These are phyloP conservation scores for Lithophane socia DNA, from an alignment of 2,888 invertebrate species.

Conservation along the genomic window DNA sequence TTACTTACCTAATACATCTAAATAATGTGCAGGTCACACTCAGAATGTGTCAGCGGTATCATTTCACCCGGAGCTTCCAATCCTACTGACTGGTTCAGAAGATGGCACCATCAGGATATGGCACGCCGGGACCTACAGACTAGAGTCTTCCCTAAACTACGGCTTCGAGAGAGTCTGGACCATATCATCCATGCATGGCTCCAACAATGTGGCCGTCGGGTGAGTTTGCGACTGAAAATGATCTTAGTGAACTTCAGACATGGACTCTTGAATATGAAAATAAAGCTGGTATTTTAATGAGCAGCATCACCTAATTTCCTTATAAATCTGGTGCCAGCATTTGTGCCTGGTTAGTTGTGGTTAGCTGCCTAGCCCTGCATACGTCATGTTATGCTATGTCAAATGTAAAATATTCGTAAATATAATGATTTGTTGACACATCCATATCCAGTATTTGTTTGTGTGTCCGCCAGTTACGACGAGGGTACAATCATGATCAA, in stretches of 20 bases:
- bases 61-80: conserved; percentile 99
- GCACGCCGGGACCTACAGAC: conserved; percentile 99
- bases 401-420: conserved; percentile 36
- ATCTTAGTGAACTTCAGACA: background rate
- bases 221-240: conserved; percentile 72
- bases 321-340: background rate
- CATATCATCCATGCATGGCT: conserved; percentile 97
- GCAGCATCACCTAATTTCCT: background rate
- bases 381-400: background rate
- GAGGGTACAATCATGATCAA: conserved; percentile 99
- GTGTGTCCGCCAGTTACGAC: conserved; percentile 92
- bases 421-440: conserved; percentile 31
- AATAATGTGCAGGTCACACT: conserved; percentile 93
- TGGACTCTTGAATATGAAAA: background rate
- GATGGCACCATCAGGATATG: conserved; percentile 99
- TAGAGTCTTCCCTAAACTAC: conserved; percentile 99
- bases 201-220: conserved; percentile 98
- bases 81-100: conserved; percentile 99
- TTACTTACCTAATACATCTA: background rate
- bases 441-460: conserved; percentile 35
- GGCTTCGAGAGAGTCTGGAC: conserved; percentile 99
- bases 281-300: background rate
- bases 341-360: background rate
- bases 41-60: conserved; percentile 98
- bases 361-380: background rate